Base-by-base conservation (phyloP, 2,888 invertebrate species). In the Darwinula stevensoni region DNA sequence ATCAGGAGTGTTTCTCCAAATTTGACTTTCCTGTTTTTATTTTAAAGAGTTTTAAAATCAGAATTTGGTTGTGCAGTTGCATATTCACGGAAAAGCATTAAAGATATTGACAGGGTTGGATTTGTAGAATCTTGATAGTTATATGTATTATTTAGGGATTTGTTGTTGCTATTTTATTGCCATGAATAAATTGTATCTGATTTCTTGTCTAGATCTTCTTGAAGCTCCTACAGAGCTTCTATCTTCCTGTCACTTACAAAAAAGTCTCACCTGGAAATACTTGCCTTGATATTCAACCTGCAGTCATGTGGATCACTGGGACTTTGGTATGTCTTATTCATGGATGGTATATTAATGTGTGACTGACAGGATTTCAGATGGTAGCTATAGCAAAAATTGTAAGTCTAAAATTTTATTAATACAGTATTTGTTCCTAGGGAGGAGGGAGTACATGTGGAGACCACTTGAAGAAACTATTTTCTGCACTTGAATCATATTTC, bases 401-500 rank as follows among this genome's bases (percentile, higher is more conserved):
- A 44, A 44, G 48, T 39, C 30, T 28, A 35, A 31, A 29, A 27
- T 15, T 15, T 27, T 16, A n/a, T n/a, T 22, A 22, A n/a, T 22
- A n/a, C 6, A 6, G 22, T 6, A 22, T 9, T 22, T 58, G 57
- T 49, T 56, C 56, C 11, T 54, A 75, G 52, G 66, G 67, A 29
- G 67, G 68, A 2, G 61, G 64, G 31, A 67, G 66, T 13, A 54
- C 58, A 31, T 63, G 66, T 1, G 63, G 74, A 45, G 60, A 61
- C 31, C 67, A 78, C 43, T 54, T 88, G 32, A 63, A 66, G 34
- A 68, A 71, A 42, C 67, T 86, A 45, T 63, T 86, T 45, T 68
- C 66, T 39, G 68, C 73, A 1, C 55, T 82, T 3, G 75, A 78
- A 48, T 72, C 76, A 3, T 86, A 78, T 51, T 66, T 72, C 42